A percentile compares a stretch with the other conserved stretches of the same genome.
These are phyloP conservation scores for Morpho deidamia DNA, from an alignment of 2,888 invertebrate genomes.

Conservation along the genomic window DNA sequence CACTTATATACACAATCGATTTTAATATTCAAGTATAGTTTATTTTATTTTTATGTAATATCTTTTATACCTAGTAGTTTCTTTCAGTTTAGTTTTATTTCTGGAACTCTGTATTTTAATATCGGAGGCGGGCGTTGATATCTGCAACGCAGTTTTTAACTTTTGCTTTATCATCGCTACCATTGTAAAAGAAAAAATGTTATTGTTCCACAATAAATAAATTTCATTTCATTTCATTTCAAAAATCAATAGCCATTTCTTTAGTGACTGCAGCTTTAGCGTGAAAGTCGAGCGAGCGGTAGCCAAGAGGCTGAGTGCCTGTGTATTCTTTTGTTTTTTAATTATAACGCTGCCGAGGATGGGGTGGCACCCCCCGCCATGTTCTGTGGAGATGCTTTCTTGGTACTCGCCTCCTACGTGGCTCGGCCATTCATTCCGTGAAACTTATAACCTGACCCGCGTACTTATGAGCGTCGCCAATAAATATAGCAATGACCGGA, in stretches of 20 bases:
- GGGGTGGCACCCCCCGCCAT: conserved; percentile 53
- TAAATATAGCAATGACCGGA: conserved; percentile 78
- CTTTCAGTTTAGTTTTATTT: no score
- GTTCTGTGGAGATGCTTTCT: conserved; percentile 73
- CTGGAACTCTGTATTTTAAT: no score
- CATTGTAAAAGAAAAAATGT: no score
- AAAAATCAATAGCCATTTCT: conserved; percentile 30
- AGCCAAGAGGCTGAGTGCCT: conserved; percentile 69
- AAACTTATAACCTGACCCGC: conserved; percentile 78
- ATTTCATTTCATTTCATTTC: no score
- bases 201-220: no score
- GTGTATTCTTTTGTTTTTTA: conserved; percentile 78
- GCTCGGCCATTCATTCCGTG: conserved; percentile 74
- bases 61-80: no score
- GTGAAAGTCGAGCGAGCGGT: conserved; percentile 59
- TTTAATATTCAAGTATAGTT: no score
- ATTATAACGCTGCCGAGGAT: conserved; percentile 68
- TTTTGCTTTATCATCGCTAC: no score
- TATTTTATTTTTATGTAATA: no score
- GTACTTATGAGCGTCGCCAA: conserved; percentile 79
- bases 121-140: no score
- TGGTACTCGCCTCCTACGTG: conserved; percentile 73
- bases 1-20: no score
- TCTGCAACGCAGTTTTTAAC: no score
- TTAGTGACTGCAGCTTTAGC: conserved; percentile 64